phyloP scores from a whole-genome alignment of 2,797 vertebrate genomes.

The Botia kubotai region DNA sequence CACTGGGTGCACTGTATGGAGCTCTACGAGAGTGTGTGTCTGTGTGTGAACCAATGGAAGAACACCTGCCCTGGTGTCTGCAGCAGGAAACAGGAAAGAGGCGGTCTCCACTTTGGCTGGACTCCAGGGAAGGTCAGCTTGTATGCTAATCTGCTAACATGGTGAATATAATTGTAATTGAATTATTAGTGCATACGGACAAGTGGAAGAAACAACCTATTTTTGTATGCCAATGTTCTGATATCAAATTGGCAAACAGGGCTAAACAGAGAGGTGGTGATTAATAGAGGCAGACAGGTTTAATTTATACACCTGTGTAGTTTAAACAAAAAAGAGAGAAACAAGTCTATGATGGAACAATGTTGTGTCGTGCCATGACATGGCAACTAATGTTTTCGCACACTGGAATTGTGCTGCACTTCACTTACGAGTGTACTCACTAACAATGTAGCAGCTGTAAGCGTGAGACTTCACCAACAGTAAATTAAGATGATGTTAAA shows the following conservation, averaged over 20 bases:
- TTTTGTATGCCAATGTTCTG: conserved; percentile 72
- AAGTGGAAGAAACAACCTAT: conserved; percentile 70
- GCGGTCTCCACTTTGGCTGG: conserved; percentile 58
- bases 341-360: neutral
- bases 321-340: neutral
- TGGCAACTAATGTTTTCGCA: too few species aligned
- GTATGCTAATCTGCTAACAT: conserved; percentile 80
- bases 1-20: conserved; percentile 60
- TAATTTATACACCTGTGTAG: conserved; percentile 70
- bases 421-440: neutral
- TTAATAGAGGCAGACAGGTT: conserved; percentile 71
- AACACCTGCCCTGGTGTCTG: conserved; percentile 26
- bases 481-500: neutral
- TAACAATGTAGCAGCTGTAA: neutral
- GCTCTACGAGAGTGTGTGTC: conserved; percentile 55
- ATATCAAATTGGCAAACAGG: conserved; percentile 74
- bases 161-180: conserved; percentile 79
- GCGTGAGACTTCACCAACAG: too few species aligned
- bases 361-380: neutral
- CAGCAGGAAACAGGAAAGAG: conserved; percentile 37
- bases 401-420: too few species aligned
- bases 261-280: conserved; percentile 1
- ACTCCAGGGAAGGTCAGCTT: conserved; percentile 70
- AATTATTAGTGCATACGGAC: conserved; percentile 67
- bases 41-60: conserved; percentile 17